These are phyloP conservation scores for Ceyx margarethae DNA, from an alignment of 2,113 vertebrate genomes.

Conservation along the genomic window DNA sequence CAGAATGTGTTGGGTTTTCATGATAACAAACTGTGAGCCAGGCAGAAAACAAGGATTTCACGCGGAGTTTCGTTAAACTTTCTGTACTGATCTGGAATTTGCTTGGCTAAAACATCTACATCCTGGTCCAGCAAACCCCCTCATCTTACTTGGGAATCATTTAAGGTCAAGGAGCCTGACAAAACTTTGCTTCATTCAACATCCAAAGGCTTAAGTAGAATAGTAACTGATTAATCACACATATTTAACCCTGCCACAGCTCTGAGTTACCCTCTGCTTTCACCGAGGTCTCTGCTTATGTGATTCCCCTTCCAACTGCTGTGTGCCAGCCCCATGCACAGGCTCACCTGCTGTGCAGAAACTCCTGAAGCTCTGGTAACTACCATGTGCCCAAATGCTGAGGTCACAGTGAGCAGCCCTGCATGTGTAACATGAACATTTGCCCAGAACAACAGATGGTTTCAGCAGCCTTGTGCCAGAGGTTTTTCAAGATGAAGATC, in stretches of 20 bases:
- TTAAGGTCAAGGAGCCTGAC: slow-evolving; percentile 16
- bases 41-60: slow-evolving; percentile 36
- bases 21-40: background rate
- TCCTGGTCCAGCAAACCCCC: slow-evolving; percentile 30
- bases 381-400: background rate
- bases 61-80: slow-evolving; percentile 27
- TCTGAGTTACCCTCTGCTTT: background rate
- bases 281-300: background rate
- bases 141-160: slow-evolving; percentile 38
- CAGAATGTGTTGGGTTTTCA: background rate
- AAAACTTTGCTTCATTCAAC: slow-evolving; percentile 28
- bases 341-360: background rate
- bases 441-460: slow-evolving; percentile 27
- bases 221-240: slow-evolving; percentile 46
- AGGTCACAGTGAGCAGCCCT: background rate
- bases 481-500: background rate
- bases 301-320: background rate
- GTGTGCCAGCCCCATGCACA: background rate
- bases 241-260: background rate
- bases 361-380: background rate
- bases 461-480: background rate
- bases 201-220: background rate
- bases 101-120: background rate
- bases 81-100: slow-evolving; percentile 47
- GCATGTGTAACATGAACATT: background rate